Evolutionary conservation across 2,888 invertebrate species (phyloP), one percentile per base, ranked within the genome.

Genomic region (Drosophila quinaria): DNA sequence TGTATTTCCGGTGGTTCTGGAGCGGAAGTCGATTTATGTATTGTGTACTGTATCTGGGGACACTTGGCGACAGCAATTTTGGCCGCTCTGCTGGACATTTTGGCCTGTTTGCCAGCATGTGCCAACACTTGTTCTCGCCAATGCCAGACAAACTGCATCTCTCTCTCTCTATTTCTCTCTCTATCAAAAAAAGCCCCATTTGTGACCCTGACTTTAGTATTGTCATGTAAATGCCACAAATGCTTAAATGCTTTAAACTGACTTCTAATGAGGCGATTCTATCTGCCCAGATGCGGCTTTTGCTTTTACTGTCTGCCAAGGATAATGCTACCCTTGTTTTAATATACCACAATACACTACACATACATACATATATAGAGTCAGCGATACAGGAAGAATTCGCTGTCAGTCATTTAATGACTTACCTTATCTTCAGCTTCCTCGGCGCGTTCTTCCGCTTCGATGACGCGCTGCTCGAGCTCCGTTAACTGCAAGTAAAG

Each of bases 361-460:
- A 13, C 22, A 52, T 52, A 37, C 22, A 11, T 49, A 35, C 29
- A 9, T 9, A n/a, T 51, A 22, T 13, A 22, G 13, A n/a, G 37
- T 25, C 13, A 15, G 2, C 11, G 19, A 6, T 25, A 19, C 1
- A 15, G 33, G 35, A 11, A 35, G 5, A 17, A 17, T 6, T 22
- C 9, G 33, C 59, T 65, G 67, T 61, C 68, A 79, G 73, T 78
- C 75, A 68, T 72, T 88, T 81, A 85, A 87, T 74, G 81, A 87
- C 93, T 94, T 95, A 98, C 98, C 97, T 98, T 98, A 93, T 97
- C 97, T 93, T 98, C 97, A 74, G 98, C 98, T 93, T 97, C 97
- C 92, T 97, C 97, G 58, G 98, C 98, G 89, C 98, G 94, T 89
- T 96, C 96, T 94, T 98, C 98, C 87, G 98, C 98, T 93, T 98